A percentile compares a stretch with the other conserved stretches of the same genome.
phyloP scores from a whole-genome alignment of 2,888 invertebrate genomes.

The Macaria notata region DNA sequence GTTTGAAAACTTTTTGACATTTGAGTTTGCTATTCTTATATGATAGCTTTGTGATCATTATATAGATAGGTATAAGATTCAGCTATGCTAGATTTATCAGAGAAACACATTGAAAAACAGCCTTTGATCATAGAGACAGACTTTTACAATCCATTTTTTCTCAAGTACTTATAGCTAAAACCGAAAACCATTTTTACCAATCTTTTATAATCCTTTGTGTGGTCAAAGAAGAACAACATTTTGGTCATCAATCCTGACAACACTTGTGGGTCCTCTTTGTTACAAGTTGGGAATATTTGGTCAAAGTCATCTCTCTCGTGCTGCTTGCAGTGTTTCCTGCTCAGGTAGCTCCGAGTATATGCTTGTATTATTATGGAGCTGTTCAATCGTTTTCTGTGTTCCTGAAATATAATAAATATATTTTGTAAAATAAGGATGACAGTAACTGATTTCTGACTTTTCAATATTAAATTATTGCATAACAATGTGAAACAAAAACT shows the following conservation, averaged over 20 bases:
- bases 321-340: constrained; percentile 85
- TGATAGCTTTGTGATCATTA: too few species aligned
- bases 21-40: too few species aligned
- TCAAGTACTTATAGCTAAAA: too few species aligned
- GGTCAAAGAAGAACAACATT: constrained; percentile 90
- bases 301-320: constrained; percentile 88
- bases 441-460: too few species aligned
- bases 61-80: too few species aligned
- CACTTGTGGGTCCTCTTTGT: constrained; percentile 69
- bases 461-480: too few species aligned
- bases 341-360: constrained; percentile 88
- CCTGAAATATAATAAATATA: constrained; percentile 55
- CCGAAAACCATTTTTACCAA: constrained; percentile 60
- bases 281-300: constrained; percentile 72
- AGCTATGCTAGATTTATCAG: too few species aligned
- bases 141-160: too few species aligned
- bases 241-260: constrained; percentile 83
- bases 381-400: constrained; percentile 87
- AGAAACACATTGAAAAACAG: too few species aligned
- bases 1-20: too few species aligned
- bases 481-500: too few species aligned
- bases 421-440: background rate
- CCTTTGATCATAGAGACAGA: too few species aligned
- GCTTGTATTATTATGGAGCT: constrained; percentile 93
- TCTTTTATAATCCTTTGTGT: constrained; percentile 80